phyloP scores from a whole-genome alignment of 2,113 vertebrate genomes.

The Phaethon lepturus region DNA sequence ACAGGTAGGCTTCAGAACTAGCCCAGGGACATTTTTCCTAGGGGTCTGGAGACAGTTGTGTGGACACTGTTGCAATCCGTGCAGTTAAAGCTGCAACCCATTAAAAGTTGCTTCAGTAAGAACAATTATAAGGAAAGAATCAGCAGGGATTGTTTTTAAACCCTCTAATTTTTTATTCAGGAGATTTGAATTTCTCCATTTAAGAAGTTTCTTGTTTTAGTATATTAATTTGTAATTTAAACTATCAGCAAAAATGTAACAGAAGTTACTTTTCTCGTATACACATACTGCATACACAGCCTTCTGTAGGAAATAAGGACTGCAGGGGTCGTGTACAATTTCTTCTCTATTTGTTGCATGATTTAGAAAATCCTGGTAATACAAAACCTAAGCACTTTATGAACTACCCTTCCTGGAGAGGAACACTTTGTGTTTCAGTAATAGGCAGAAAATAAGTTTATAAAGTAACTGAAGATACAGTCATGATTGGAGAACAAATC shows the following conservation, averaged over 20 bases:
- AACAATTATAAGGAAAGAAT: not conserved
- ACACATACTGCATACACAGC: not conserved
- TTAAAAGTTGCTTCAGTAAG: not conserved
- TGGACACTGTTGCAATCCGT: not conserved
- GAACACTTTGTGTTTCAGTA: conserved; percentile 9
- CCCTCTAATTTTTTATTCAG: not conserved
- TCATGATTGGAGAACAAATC: not conserved
- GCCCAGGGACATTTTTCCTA: not conserved
- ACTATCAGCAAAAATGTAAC: conserved; percentile 21
- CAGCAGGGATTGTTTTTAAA: conserved; percentile 26
- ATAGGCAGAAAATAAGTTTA: conserved; percentile 26
- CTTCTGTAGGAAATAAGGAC: not conserved
- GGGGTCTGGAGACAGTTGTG: not conserved
- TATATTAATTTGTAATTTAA: conserved; percentile 23
- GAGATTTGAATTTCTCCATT: not conserved
- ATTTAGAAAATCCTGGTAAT: conserved; percentile 32
- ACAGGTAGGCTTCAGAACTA: not conserved
- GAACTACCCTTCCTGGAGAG: not conserved
- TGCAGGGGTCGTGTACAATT: conserved; percentile 10
- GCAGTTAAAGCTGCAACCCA: not conserved
- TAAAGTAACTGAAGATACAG: not conserved
- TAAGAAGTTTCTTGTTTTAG: not conserved
- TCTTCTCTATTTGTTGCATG: conserved; percentile 28
- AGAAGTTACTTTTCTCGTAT: not conserved
- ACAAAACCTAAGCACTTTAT: conserved; percentile 27